Base-by-base conservation (phyloP, 2,113 vertebrate genomes). In the Melanerpes aurifrons region DNA sequence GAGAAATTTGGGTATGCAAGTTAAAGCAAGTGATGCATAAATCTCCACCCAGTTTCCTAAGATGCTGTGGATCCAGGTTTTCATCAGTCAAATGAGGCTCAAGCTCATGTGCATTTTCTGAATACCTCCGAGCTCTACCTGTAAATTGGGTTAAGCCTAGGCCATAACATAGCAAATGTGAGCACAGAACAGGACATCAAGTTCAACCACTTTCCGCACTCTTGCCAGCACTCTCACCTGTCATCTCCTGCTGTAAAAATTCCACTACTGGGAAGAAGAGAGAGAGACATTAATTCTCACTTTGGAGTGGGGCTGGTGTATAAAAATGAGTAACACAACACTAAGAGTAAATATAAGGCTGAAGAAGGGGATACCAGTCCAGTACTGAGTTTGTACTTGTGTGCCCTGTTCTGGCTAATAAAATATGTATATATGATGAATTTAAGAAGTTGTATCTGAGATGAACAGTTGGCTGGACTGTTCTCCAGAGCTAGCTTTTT, bases 21-120 rank as follows among this genome's bases (percentile, higher is more conserved):
- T 93, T 94, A 62, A 50, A 96, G 80, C 86, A 95, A 94, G 92
- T 29, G 58, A 88, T 90, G 69, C 48, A 22, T 83, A 75, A 78
- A 78, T 84, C 90, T 92, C 80, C 88, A 86, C 80, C 54, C 77
- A 9, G 7, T 28, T 92, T 73, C 58, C 50, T 90, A 57, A 82
- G 35, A 31, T 78, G 66, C 72, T 14, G 31, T 31, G 10, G 90
- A 70, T 64, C 69, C 73, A 90, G 81, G 32, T 77, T 83, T 76
- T 86, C 85, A 80, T 45, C 58, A 73, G 75, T 14, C 43, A 90
- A 86, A 80, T 18, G 7, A 95, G 25, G 16, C 29, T 75, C 56
- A 70, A 50, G 45, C 25, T 88, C 12, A 40, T 37, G 48, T 24
- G 17, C 4, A 37, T 74, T 88, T 85, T 80, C 53, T 77, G 22